Evolutionary conservation across 2,888 invertebrate genomes (phyloP).

Genomic region (Lypha dubia): DNA sequence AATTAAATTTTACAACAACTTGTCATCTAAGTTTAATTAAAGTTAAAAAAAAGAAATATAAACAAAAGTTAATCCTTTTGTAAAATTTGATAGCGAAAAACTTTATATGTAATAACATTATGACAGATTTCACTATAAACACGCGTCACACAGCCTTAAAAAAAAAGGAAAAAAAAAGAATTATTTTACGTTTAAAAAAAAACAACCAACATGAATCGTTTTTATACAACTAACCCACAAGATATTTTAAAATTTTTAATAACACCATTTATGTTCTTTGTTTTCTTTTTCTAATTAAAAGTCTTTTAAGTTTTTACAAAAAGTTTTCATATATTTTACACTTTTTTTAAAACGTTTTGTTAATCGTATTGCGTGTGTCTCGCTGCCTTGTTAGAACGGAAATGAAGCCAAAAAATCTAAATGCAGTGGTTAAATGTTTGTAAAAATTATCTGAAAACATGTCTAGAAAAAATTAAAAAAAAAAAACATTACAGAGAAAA

Average conservation of each 20-base stretch:
- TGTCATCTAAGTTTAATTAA: no score
- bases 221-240: slow-evolving; percentile 78
- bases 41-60: no score
- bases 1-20: neutral
- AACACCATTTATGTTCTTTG: slow-evolving; percentile 76
- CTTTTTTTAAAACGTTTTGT: slow-evolving; percentile 5
- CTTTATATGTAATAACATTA: slow-evolving; percentile 77
- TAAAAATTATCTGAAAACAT: slow-evolving; percentile 42
- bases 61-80: slow-evolving; percentile 70
- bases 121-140: slow-evolving; percentile 78
- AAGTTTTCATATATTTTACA: neutral
- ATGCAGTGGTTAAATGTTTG: slow-evolving; percentile 66
- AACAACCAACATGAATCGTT: neutral
- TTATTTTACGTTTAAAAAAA: neutral
- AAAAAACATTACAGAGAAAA: slow-evolving; percentile 35
- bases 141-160: slow-evolving; percentile 77
- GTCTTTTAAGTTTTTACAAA: neutral
- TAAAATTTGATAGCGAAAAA: slow-evolving; percentile 77
- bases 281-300: no score
- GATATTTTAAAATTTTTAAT: slow-evolving; percentile 80
- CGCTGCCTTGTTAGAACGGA: slow-evolving; percentile 78
- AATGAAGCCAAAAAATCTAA: slow-evolving; percentile 77
- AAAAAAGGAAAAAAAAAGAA: slow-evolving; percentile 4
- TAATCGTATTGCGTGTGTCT: slow-evolving; percentile 77
- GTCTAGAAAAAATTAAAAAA: slow-evolving; percentile 69